Percentiles rank a stretch among this genome's conserved stretches.
phyloP scores from a whole-genome alignment of 2,888 invertebrate species.

The Lithophane socia region DNA sequence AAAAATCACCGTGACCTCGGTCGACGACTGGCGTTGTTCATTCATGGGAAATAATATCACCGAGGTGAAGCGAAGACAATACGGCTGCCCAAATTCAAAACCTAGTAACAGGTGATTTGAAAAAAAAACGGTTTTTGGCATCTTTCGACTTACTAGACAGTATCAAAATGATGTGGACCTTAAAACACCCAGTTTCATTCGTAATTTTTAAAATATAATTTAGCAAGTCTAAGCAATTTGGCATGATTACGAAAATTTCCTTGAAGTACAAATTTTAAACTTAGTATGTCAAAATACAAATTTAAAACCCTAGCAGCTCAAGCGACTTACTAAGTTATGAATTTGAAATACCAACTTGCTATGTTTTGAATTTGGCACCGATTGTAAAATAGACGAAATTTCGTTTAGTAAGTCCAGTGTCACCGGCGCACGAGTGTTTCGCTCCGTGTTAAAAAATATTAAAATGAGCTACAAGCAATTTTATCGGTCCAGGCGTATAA shows the following conservation, averaged over 20 bases:
- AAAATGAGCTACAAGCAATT: slow-evolving; percentile 15
- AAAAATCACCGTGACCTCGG: slow-evolving; percentile 87
- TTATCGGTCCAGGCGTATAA: slow-evolving; percentile 17
- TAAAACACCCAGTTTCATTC: slow-evolving; percentile 26
- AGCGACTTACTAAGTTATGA: slow-evolving; percentile 34
- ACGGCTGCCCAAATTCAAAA: slow-evolving; percentile 27
- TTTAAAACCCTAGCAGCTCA: slow-evolving; percentile 37
- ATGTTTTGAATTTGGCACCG: slow-evolving; percentile 32
- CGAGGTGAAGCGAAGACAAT: slow-evolving; percentile 81
- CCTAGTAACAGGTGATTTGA: slow-evolving; percentile 14
- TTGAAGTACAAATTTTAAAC: slow-evolving; percentile 39
- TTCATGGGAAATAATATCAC: slow-evolving; percentile 85
- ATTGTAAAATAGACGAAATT: slow-evolving; percentile 27
- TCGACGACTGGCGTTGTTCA: slow-evolving; percentile 76
- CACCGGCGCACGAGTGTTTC: slow-evolving; percentile 22
- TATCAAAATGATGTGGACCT: too few relatives aligned
- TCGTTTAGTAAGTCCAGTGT: slow-evolving; percentile 36
- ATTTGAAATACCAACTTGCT: slow-evolving; percentile 37
- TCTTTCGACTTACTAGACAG: slow-evolving; percentile 21
- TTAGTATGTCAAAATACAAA: slow-evolving; percentile 37
- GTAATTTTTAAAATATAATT: slow-evolving; percentile 26
- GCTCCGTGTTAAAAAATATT: slow-evolving; percentile 29
- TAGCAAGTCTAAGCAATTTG: slow-evolving; percentile 36
- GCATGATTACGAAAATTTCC: slow-evolving; percentile 28
- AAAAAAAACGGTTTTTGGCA: slow-evolving; percentile 13